Conservation (phyloP, 2,113 vertebrate species). For the Copsychus sechellarum region DNA sequence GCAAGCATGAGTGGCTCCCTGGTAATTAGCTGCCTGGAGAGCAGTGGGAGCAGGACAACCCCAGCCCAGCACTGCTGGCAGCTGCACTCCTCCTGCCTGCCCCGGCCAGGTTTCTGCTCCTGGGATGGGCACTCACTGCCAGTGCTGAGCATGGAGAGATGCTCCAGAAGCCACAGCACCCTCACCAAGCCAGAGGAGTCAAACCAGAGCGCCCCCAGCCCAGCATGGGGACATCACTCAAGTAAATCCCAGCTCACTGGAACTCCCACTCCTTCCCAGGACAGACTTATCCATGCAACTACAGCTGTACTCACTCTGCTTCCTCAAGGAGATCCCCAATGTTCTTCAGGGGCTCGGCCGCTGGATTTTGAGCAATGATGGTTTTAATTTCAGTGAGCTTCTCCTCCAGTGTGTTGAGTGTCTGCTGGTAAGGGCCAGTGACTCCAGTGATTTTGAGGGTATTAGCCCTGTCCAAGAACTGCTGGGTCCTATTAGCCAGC, state of each 20-base stretch:
- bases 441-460: constrained; percentile 86
- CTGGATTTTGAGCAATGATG: constrained; percentile 86
- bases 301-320: constrained; percentile 81
- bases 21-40: constrained; percentile 6
- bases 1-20: neutral
- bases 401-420: constrained; percentile 80
- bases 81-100: neutral
- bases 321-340: constrained; percentile 89
- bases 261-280: neutral
- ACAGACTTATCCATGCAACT: neutral
- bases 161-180: neutral
- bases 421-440: constrained; percentile 86
- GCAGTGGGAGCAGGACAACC: neutral
- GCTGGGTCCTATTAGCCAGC: constrained; percentile 88
- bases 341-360: constrained; percentile 87
- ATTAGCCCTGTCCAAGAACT: constrained; percentile 87
- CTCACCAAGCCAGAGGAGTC: accelerated
- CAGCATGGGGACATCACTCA: neutral
- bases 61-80: neutral
- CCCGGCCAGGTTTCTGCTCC: neutral
- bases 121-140: accelerated
- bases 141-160: accelerated
- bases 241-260: neutral
- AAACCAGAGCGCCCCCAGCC: accelerated
- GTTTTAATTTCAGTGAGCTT: constrained; percentile 80